Base-by-base conservation (phyloP, 2,113 vertebrate genomes). In the Equus quagga region DNA sequence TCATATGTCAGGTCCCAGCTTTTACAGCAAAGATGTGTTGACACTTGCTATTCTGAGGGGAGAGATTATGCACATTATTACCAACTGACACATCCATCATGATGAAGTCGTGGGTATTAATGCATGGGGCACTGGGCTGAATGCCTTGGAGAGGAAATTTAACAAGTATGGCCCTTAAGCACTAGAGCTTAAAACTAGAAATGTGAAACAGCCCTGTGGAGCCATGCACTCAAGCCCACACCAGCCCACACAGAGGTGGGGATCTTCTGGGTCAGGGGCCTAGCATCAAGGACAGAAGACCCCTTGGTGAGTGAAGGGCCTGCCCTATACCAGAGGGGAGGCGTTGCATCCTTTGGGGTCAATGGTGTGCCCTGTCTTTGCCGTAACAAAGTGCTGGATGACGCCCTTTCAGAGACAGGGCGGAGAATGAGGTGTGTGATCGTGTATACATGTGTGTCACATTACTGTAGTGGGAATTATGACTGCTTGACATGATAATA, bases 41-140 rank as follows among this genome's bases (percentile, higher is more conserved):
- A 93, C 91, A 92, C 73, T 85, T 46, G 58, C 92, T 87, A 78
- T 89, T 97, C 97, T 70, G 65, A 97, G 84, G 87, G 92, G 94
- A 97, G 95, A 88, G 94, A 92, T 96, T 88, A 87, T 24, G 49
- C 79, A 95, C 75, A 51, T 97, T 93, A 93, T 97, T 91, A 69
- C 78, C 86, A 36, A 28, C 41, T 54, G 64, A 62, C 83, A 92
- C 92, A 96, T 96, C 89, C 33, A 31, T 97, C 97, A 91, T 93
- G 41, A 11, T 46, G 44, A 84, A 75, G 31, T 70, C 12, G 0
- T 75, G 56, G 64, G 62, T 67, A 92, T 69, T 87, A 81, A 75
- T 89, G 89, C 83, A 2, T 41, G 46, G 21, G 70, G 70, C 87
- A 9, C 49, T 13, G 13, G 82, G 75, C 93, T 82, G 54, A 92